These are phyloP conservation scores for Euschistus heros DNA, from an alignment of 1,140 invertebrate genomes.

Conservation along the genomic window DNA sequence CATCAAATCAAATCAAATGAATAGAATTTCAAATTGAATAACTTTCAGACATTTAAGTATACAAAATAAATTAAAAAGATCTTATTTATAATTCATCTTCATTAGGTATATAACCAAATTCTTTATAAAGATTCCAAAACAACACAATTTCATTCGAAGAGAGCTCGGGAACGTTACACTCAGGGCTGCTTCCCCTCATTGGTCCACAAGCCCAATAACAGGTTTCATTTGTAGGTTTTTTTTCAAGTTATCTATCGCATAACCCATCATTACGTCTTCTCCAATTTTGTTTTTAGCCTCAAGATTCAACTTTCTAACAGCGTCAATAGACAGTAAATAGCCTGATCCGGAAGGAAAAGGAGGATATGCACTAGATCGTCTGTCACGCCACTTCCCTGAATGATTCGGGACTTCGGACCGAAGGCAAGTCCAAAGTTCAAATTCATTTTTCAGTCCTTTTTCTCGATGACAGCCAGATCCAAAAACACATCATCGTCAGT, in stretches of 20 bases:
- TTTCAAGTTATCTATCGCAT: neutral
- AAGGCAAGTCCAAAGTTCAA: neutral
- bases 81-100: no score
- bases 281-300: neutral
- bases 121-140: no score
- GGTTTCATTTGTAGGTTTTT: neutral
- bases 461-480: neutral
- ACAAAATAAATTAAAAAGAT: no score
- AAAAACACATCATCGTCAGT: conserved; percentile 10
- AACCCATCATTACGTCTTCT: conserved; percentile 11
- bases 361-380: neutral
- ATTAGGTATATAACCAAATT: no score
- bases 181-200: neutral
- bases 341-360: conserved; percentile 6
- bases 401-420: neutral
- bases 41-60: no score
- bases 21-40: no score
- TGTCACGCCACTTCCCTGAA: conserved; percentile 6
- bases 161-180: neutral
- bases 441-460: neutral
- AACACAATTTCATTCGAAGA: no score
- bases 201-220: conserved; percentile 2
- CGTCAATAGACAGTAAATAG: neutral
- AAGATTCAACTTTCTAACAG: neutral
- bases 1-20: no score